A percentile compares a stretch with the other conserved stretches of the same genome.
phyloP scores from a whole-genome alignment of 2,797 vertebrate species.

The Gephyroberyx darwinii region DNA sequence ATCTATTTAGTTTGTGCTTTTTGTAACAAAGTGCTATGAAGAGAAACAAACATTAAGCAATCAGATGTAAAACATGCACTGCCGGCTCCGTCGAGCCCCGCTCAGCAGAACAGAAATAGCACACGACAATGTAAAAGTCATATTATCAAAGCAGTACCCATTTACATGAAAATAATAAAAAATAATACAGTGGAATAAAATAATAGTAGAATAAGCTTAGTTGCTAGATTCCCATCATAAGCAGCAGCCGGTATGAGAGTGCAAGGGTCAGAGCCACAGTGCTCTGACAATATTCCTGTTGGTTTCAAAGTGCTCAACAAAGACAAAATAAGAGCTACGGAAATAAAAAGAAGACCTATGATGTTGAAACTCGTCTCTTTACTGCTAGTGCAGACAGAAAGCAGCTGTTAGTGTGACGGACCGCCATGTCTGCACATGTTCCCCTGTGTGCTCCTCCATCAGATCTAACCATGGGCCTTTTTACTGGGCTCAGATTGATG shows the following conservation, averaged over 20 bases:
- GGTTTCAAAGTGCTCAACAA: neutral
- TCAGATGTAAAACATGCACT: neutral
- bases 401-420: neutral
- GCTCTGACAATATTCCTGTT: neutral
- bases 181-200: too few relatives aligned
- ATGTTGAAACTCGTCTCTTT: neutral
- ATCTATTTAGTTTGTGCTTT: slow-evolving; percentile 11
- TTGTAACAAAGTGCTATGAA: neutral
- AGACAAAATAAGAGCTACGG: neutral
- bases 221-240: too few relatives aligned
- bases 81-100: too few relatives aligned
- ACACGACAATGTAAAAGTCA: too few relatives aligned
- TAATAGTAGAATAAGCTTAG: too few relatives aligned
- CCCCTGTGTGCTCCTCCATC: slow-evolving; percentile 18
- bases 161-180: too few relatives aligned
- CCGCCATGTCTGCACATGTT: slow-evolving; percentile 10
- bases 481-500: slow-evolving; percentile 25
- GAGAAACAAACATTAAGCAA: neutral
- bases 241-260: neutral
- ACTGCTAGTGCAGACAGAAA: neutral
- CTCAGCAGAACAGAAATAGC: too few relatives aligned
- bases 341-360: neutral
- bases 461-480: slow-evolving; percentile 21
- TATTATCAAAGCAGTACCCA: too few relatives aligned
- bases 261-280: neutral